Evolutionary conservation across 1,140 invertebrate genomes (phyloP).

Genomic region (Brachionus rotundiformis): DNA sequence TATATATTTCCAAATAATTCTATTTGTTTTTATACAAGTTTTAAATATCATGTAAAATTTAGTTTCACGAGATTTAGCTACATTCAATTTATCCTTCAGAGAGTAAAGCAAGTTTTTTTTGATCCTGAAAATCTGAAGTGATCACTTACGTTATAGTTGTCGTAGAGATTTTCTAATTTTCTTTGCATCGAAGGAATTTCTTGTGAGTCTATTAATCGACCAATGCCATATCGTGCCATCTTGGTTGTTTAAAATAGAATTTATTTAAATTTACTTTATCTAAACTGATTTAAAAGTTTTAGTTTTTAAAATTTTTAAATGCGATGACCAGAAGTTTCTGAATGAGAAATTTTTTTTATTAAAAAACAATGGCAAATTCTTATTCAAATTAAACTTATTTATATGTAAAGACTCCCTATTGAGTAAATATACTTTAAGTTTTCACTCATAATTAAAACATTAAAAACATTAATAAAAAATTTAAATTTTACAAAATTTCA

Average conservation of each 20-base stretch:
- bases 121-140: no score
- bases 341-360: background rate
- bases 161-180: conserved; percentile 46
- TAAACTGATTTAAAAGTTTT: background rate
- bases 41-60: background rate
- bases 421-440: background rate
- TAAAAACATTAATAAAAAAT: conserved; percentile 8
- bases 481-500: background rate
- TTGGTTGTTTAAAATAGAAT: background rate
- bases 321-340: background rate
- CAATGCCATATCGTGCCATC: conserved; percentile 47
- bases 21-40: background rate
- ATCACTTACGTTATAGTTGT: conserved; percentile 46
- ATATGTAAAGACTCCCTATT: background rate
- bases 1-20: no score
- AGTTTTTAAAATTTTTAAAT: background rate
- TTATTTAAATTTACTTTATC: conserved; percentile 11
- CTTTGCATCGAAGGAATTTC: conserved; percentile 45
- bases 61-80: background rate
- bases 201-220: conserved; percentile 3
- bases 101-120: background rate
- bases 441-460: conserved; percentile 1
- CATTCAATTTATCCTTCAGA: background rate
- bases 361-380: background rate
- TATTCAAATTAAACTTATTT: background rate